A percentile compares a stretch with the other conserved stretches of the same genome.
Evolutionary conservation across 2,888 invertebrate species (phyloP).

Genomic region (Caenorhabditis sp.): DNA sequence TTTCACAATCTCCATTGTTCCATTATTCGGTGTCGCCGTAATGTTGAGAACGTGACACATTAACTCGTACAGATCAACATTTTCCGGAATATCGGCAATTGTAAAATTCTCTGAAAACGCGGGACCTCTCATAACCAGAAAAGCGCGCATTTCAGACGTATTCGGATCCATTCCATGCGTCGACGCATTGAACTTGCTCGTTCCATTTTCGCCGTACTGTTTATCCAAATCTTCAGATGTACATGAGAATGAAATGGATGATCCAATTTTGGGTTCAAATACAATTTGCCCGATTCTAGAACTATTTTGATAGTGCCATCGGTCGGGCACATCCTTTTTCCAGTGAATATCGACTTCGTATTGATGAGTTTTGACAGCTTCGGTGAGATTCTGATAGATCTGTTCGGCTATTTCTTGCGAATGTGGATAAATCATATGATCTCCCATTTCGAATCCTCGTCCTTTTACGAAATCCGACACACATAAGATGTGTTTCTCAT

Average conservation of each 20-base stretch:
- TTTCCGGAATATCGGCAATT: slow-evolving; percentile 75
- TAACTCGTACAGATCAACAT: slow-evolving; percentile 78
- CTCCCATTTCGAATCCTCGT: slow-evolving; percentile 49
- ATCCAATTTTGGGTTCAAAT: slow-evolving; percentile 72
- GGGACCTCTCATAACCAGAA: slow-evolving; percentile 72
- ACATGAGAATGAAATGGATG: slow-evolving; percentile 50
- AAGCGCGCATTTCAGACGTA: slow-evolving; percentile 51
- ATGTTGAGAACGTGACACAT: slow-evolving; percentile 77
- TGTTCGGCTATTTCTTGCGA: slow-evolving; percentile 28
- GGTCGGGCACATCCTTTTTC: slow-evolving; percentile 74
- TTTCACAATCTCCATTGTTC: slow-evolving; percentile 52
- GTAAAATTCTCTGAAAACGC: slow-evolving; percentile 73
- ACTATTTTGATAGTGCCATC: slow-evolving; percentile 78
- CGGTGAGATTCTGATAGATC: slow-evolving; percentile 43
- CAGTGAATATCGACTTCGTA: slow-evolving; percentile 47
- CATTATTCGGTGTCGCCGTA: slow-evolving; percentile 72
- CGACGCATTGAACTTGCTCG: slow-evolving; percentile 45
- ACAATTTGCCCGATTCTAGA: slow-evolving; percentile 72
- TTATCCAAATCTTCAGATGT: slow-evolving; percentile 33
- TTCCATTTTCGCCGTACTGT: slow-evolving; percentile 36
- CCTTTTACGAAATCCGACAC: slow-evolving; percentile 45
- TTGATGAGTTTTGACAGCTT: slow-evolving; percentile 35
- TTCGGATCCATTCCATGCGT: slow-evolving; percentile 53
- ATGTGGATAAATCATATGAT: slow-evolving; percentile 62
- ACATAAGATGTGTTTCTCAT: slow-evolving; percentile 55